Percentiles rank a stretch among this genome's conserved stretches.
These are phyloP conservation scores for Sanderia malayensis DNA, from an alignment of 30 jellyfish, hydroid and myxozoan species.

Conservation along the genomic window DNA sequence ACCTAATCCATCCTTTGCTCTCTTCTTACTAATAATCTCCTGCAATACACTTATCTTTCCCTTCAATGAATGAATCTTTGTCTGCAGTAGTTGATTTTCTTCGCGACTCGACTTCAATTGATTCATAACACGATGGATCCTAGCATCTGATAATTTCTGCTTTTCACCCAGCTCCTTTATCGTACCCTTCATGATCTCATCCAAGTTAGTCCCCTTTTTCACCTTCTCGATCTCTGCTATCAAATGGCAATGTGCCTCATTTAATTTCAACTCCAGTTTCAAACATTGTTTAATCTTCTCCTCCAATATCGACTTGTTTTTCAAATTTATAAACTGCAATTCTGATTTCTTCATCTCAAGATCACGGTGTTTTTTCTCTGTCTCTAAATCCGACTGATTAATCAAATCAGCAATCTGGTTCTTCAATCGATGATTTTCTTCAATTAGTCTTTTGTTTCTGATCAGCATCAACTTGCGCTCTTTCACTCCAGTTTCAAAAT, in stretches of 20 bases:
- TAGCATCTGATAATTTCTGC: conserved; percentile 28
- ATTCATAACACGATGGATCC: conserved; percentile 7
- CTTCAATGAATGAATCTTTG: conserved; percentile 25
- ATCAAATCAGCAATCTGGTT: conserved; percentile 10
- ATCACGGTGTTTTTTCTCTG: conserved; percentile 16
- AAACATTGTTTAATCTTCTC: conserved; percentile 36
- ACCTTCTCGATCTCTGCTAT: conserved; percentile 28
- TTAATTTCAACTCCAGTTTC: conserved; percentile 18
- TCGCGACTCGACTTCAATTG: conserved; percentile 32
- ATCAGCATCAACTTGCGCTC: neutral
- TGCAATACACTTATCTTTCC: conserved; percentile 24
- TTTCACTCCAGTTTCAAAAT: neutral
- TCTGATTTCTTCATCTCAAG: conserved; percentile 18
- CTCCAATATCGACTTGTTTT: conserved; percentile 27
- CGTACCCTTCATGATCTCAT: conserved; percentile 8
- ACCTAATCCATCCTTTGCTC: neutral
- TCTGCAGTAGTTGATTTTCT: conserved; percentile 19
- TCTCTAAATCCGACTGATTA: conserved; percentile 7
- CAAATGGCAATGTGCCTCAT: conserved; percentile 29
- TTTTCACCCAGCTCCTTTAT: conserved; percentile 20
- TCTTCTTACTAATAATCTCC: conserved; percentile 8
- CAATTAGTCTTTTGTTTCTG: conserved; percentile 17
- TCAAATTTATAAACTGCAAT: conserved; percentile 32
- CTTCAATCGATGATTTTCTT: conserved; percentile 13
- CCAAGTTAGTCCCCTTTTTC: conserved; percentile 32